Conservation (phyloP, 2,113 vertebrate species). For the Pan paniscus region DNA sequence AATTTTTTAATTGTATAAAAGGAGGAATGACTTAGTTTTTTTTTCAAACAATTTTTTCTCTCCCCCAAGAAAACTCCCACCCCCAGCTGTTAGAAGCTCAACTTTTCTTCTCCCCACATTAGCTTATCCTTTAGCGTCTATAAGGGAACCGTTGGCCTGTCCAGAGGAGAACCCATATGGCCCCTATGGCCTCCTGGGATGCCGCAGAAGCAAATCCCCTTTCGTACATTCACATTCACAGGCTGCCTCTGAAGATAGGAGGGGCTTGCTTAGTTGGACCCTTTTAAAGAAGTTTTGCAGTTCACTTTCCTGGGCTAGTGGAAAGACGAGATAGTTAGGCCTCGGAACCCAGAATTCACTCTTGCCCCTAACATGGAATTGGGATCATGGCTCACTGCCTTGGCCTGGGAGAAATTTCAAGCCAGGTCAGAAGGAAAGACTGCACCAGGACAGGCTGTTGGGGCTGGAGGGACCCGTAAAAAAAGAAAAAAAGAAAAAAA, state of each 20-base stretch:
- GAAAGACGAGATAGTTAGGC: neutral
- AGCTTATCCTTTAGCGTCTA: neutral
- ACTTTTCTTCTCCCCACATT: too few relatives aligned
- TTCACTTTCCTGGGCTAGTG: too few relatives aligned
- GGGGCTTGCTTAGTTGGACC: neutral
- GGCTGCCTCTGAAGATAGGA: neutral
- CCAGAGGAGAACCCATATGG: neutral
- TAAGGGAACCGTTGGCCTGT: neutral
- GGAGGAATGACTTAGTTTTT: neutral
- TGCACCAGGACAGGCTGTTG: too few relatives aligned
- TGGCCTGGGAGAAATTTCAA: neutral
- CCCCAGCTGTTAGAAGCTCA: neutral
- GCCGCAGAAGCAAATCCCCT: neutral
- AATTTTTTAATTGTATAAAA: neutral
- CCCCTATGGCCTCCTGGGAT: neutral
- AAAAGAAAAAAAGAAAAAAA: too few relatives aligned
- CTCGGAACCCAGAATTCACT: too few relatives aligned
- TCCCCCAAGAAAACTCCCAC: neutral
- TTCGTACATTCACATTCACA: neutral
- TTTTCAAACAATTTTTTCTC: neutral
- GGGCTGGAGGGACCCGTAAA: rapidly evolving
- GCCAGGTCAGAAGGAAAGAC: neutral
- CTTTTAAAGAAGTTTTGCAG: neutral
- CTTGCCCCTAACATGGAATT: neutral
- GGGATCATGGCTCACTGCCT: neutral